Evolutionary conservation across 2,888 invertebrate species (phyloP).

Genomic region (Leptopterna dolabrata): DNA sequence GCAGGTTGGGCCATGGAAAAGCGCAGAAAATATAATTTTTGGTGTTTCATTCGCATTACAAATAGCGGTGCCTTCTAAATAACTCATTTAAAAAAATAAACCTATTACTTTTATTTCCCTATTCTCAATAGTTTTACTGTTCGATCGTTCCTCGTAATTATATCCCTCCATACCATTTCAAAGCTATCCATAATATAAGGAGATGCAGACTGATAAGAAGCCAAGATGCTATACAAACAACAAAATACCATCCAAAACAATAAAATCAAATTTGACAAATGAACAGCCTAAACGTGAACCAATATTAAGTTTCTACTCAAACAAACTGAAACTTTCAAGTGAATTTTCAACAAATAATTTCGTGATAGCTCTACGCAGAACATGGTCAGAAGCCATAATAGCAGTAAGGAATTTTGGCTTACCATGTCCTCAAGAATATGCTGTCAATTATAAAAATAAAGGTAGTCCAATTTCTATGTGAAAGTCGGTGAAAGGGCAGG

Average conservation of each 20-base stretch:
- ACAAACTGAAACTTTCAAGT: neutral
- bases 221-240: slow-evolving; percentile 16
- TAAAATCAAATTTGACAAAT: neutral
- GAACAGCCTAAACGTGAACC: neutral
- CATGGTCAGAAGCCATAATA: slow-evolving; percentile 40
- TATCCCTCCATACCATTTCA: too few species aligned
- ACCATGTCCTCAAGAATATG: slow-evolving; percentile 52
- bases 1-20: too few species aligned
- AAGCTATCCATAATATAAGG: neutral
- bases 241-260: neutral
- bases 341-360: neutral
- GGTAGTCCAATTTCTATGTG: slow-evolving; percentile 2
- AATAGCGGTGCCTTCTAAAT: too few species aligned
- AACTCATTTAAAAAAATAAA: too few species aligned
- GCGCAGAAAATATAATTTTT: too few species aligned
- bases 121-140: too few species aligned
- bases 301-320: neutral
- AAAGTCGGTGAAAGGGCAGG: neutral
- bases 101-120: too few species aligned
- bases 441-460: slow-evolving; percentile 43
- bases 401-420: slow-evolving; percentile 27
- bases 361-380: slow-evolving; percentile 35
- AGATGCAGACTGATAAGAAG: slow-evolving; percentile 5
- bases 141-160: too few species aligned
- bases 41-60: too few species aligned